Percentiles rank a stretch among this genome's conserved stretches.
Conservation (phyloP, 2,113 vertebrate genomes). For the Pteruthius melanotis region DNA sequence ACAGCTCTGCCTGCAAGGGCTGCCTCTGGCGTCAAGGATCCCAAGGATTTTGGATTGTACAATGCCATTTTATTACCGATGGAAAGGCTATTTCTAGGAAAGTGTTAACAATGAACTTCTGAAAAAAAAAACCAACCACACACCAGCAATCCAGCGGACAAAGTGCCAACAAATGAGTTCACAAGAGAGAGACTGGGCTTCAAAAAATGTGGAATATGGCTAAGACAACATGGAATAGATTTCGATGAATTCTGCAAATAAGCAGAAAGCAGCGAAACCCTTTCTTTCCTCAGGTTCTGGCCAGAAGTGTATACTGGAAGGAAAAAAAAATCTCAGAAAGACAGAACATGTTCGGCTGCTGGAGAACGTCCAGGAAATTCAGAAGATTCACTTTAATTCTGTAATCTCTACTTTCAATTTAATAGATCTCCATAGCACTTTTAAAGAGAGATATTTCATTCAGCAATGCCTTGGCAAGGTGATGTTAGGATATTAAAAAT, state of each 20-base stretch:
- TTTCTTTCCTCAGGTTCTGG: not conserved
- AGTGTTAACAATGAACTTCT: slow-evolving; percentile 67
- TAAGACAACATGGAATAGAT: not conserved
- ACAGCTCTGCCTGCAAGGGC: not conserved
- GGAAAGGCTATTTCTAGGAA: slow-evolving; percentile 52
- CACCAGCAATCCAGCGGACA: not conserved
- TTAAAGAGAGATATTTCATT: not conserved
- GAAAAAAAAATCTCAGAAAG: not conserved
- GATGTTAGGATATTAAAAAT: slow-evolving; percentile 19
- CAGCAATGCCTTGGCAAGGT: slow-evolving; percentile 2
- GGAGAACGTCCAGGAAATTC: not conserved
- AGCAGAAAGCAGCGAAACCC: not conserved
- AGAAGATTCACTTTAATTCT: slow-evolving; percentile 23
- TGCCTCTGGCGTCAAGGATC: not conserved
- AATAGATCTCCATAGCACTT: slow-evolving; percentile 18
- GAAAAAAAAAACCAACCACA: not conserved
- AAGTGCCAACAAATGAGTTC: slow-evolving; percentile 9
- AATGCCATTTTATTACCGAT: not conserved
- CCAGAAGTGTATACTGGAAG: not conserved
- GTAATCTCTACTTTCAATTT: slow-evolving; percentile 32
- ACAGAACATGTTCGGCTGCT: not conserved
- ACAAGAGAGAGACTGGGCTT: not conserved
- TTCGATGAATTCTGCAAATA: not conserved
- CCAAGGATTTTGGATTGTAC: not conserved
- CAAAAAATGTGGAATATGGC: not conserved